These are phyloP conservation scores for Acrobasis suavella DNA, from an alignment of 2,888 invertebrate species.

Conservation along the genomic window DNA sequence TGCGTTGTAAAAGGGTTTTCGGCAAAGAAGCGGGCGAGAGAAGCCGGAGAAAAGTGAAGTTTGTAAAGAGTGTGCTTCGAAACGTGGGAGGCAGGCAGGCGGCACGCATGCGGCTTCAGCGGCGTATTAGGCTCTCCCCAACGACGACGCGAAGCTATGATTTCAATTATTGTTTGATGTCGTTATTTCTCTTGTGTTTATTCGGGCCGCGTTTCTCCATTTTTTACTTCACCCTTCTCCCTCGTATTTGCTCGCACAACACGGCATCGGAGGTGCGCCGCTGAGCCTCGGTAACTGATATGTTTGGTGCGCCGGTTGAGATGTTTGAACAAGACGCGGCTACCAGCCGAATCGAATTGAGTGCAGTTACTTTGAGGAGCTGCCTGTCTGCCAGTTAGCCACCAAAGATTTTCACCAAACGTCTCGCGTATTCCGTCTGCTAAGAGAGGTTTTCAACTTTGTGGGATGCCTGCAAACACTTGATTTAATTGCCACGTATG, in stretches of 20 bases:
- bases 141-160: slow-evolving; percentile 62
- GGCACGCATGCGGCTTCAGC: slow-evolving; percentile 49
- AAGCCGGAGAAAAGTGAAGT: slow-evolving; percentile 44
- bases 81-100: slow-evolving; percentile 32
- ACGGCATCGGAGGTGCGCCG: slow-evolving; percentile 59
- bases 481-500: slow-evolving; percentile 19
- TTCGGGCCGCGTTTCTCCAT: slow-evolving; percentile 71
- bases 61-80: slow-evolving; percentile 34
- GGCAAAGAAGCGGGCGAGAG: slow-evolving; percentile 34
- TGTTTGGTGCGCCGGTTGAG: slow-evolving; percentile 62
- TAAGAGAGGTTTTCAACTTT: slow-evolving; percentile 15
- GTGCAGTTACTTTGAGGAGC: slow-evolving; percentile 60
- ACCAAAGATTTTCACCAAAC: slow-evolving; percentile 9
- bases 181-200: slow-evolving; percentile 78
- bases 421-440: slow-evolving; percentile 16
- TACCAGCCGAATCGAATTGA: slow-evolving; percentile 61
- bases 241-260: slow-evolving; percentile 66
- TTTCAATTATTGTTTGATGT: slow-evolving; percentile 81
- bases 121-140: slow-evolving; percentile 49
- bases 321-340: slow-evolving; percentile 65
- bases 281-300: slow-evolving; percentile 69
- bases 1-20: slow-evolving; percentile 39
- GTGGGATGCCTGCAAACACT: slow-evolving; percentile 15
- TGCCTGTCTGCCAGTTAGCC: slow-evolving; percentile 38
- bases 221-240: slow-evolving; percentile 72